A percentile compares a stretch with the other conserved stretches of the same genome.
These are phyloP conservation scores for Drosophila nigritarsus DNA, from an alignment of 2,888 invertebrate species.

Conservation along the genomic window DNA sequence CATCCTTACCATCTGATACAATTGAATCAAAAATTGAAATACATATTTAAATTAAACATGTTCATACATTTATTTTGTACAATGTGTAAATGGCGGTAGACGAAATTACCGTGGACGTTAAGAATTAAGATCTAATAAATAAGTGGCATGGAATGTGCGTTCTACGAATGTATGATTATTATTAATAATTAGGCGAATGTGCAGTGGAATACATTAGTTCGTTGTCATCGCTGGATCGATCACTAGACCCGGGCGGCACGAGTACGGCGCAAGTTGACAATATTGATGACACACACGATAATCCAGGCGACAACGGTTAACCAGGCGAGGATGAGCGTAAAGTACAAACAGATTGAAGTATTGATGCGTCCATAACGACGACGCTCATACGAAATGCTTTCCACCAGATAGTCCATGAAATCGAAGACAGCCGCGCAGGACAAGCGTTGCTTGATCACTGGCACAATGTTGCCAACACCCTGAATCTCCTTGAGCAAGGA, in stretches of 20 bases:
- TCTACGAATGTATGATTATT: slow-evolving; percentile 32
- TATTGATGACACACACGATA: slow-evolving; percentile 86
- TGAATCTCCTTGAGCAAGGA: slow-evolving; percentile 87
- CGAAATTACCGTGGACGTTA: slow-evolving; percentile 56
- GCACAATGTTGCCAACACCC: slow-evolving; percentile 84
- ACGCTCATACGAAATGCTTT: slow-evolving; percentile 88
- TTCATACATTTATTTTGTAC: slow-evolving; percentile 73
- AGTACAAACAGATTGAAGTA: slow-evolving; percentile 89
- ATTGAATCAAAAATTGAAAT: not conserved
- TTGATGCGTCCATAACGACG: slow-evolving; percentile 90
- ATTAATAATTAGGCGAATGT: slow-evolving; percentile 37
- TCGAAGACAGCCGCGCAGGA: slow-evolving; percentile 91
- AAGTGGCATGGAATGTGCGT: slow-evolving; percentile 50
- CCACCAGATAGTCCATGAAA: slow-evolving; percentile 93
- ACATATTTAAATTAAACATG: slow-evolving; percentile 16
- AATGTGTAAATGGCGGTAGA: slow-evolving; percentile 58
- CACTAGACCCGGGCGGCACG: slow-evolving; percentile 79
- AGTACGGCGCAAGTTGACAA: slow-evolving; percentile 86
- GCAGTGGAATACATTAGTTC: slow-evolving; percentile 30
- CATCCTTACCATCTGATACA: not conserved
- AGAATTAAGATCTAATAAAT: slow-evolving; percentile 58
- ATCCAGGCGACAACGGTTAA: slow-evolving; percentile 87
- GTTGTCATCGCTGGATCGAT: slow-evolving; percentile 10
- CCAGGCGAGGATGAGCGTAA: slow-evolving; percentile 89
- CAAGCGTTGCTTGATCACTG: slow-evolving; percentile 86